Evolutionary conservation across 2,888 invertebrate genomes (phyloP).

Genomic region (Allacma fusca): DNA sequence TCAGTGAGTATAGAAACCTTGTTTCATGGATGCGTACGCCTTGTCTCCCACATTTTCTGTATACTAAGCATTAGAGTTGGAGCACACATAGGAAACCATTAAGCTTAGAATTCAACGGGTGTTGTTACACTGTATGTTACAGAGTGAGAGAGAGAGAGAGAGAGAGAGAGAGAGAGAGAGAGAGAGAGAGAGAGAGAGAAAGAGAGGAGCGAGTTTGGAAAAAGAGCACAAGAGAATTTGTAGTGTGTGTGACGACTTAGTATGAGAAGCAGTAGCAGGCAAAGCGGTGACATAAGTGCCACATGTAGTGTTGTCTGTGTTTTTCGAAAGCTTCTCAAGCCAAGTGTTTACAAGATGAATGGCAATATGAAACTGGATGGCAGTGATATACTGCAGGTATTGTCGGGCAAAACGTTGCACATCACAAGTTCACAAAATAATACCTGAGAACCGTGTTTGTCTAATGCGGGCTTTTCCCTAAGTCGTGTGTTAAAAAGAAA

Average conservation of each 20-base stretch:
- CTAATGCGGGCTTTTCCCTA: conserved; percentile 26
- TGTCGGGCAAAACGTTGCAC: conserved; percentile 55
- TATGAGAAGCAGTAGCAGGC: conserved; percentile 29
- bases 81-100: conserved; percentile 6
- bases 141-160: conserved; percentile 28
- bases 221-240: conserved; percentile 22
- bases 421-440: conserved; percentile 53
- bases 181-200: no score
- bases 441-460: conserved; percentile 36
- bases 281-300: conserved; percentile 53
- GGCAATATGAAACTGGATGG: conserved; percentile 57
- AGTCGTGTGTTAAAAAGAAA: conserved; percentile 19
- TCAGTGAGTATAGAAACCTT: conserved; percentile 43
- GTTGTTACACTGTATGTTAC: conserved; percentile 7
- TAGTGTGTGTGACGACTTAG: conserved; percentile 32
- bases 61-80: not conserved
- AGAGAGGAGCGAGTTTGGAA: conserved; percentile 9
- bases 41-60: not conserved
- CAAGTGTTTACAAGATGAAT: conserved; percentile 60
- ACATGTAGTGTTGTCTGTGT: conserved; percentile 50
- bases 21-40: not conserved
- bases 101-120: conserved; percentile 18
- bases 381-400: conserved; percentile 59
- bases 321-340: conserved; percentile 55
- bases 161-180: no score